A percentile compares a stretch with the other conserved stretches of the same genome.
phyloP scores from a whole-genome alignment of 2,113 vertebrate genomes.

The Lophochroa leadbeateri region DNA sequence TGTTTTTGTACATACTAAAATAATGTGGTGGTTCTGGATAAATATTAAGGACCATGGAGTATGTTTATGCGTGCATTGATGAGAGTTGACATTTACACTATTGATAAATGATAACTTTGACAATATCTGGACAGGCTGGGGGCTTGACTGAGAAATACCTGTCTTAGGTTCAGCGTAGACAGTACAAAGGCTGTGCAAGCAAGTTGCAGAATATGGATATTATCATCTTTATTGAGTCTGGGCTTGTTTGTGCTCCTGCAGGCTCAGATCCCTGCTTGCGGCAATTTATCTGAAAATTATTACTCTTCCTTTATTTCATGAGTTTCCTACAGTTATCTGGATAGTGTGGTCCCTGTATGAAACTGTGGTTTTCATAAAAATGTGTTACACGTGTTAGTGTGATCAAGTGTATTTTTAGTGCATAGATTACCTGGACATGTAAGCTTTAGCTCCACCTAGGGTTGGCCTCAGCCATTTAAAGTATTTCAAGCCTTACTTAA shows the following conservation, averaged over 20 bases:
- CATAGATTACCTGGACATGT: background rate
- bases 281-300: background rate
- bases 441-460: slow-evolving; percentile 28
- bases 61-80: background rate
- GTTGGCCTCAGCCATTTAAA: background rate
- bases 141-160: background rate
- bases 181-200: background rate
- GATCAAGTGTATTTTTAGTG: background rate
- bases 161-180: background rate
- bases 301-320: background rate
- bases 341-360: background rate
- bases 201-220: rapidly evolving
- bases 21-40: background rate
- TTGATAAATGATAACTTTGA: background rate
- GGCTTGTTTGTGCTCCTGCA: background rate
- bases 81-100: background rate
- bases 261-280: background rate
- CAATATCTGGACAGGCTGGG: background rate
- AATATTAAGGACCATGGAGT: background rate
- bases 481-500: background rate
- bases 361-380: background rate
- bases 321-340: background rate
- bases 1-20: background rate
- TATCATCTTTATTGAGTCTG: background rate
- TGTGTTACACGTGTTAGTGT: background rate